phyloP scores from a whole-genome alignment of 2,113 vertebrate genomes.

The Asarcornis scutulata region DNA sequence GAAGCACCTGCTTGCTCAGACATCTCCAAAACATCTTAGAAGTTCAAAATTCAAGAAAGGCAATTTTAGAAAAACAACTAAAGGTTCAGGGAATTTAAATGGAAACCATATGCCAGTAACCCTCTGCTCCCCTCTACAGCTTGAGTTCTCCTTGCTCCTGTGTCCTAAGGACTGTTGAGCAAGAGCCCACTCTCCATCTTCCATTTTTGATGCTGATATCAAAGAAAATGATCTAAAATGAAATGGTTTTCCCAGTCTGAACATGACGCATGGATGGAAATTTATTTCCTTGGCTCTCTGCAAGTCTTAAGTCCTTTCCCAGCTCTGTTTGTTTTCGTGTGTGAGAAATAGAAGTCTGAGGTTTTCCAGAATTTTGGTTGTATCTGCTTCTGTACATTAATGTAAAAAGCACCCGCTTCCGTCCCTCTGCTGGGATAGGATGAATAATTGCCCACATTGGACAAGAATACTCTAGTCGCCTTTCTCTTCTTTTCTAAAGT shows the following conservation, averaged over 20 bases:
- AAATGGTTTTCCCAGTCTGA: background rate
- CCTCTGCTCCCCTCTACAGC: background rate
- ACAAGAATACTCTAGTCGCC: background rate
- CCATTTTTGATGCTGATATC: background rate
- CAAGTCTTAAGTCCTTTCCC: background rate
- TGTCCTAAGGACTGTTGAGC: background rate
- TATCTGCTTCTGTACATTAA: background rate
- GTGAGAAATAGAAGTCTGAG: background rate
- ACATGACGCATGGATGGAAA: background rate
- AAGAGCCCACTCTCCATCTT: background rate
- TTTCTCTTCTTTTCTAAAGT: background rate
- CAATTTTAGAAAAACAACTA: background rate
- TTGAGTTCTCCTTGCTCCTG: background rate
- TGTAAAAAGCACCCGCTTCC: background rate
- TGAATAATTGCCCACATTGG: background rate
- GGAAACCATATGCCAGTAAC: background rate
- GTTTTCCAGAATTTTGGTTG: conserved; percentile 24
- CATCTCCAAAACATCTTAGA: background rate
- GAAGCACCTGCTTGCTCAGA: background rate
- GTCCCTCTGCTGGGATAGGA: background rate
- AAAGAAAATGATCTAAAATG: background rate
- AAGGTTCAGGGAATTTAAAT: background rate
- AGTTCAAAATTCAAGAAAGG: background rate
- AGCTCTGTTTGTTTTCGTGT: conserved; percentile 18
- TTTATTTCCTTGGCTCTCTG: background rate